These are phyloP conservation scores for Xiphophorus hellerii DNA, from an alignment of 2,113 vertebrate species.

Conservation along the genomic window DNA sequence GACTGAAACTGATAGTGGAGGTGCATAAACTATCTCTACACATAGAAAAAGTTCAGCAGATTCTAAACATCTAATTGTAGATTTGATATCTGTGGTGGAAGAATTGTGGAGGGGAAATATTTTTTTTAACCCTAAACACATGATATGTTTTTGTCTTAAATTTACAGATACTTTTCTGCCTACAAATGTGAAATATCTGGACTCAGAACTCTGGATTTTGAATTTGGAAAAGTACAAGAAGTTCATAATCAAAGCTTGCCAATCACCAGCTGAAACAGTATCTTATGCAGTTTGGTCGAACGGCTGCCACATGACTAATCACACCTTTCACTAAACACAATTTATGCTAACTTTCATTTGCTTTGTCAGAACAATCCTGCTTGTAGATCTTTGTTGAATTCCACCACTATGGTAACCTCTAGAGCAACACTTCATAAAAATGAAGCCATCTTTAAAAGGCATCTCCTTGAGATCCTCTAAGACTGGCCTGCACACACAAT, in stretches of 20 bases:
- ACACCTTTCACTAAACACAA: not conserved
- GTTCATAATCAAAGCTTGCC: too few species aligned
- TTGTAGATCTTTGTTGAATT: not conserved
- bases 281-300: too few species aligned
- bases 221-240: too few species aligned
- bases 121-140: not conserved
- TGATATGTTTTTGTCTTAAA: not conserved
- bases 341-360: not conserved
- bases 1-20: too few species aligned
- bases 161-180: not conserved
- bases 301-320: too few species aligned
- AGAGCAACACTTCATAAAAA: not conserved
- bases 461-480: constrained; percentile 2
- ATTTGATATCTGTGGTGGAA: too few species aligned
- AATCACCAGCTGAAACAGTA: too few species aligned
- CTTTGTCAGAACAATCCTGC: not conserved
- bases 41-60: too few species aligned
- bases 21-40: too few species aligned
- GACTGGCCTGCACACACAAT: constrained; percentile 44
- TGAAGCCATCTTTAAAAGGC: constrained; percentile 10
- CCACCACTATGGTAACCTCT: not conserved
- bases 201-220: not conserved
- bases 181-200: not conserved
- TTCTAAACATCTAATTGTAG: too few species aligned
- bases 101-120: too few species aligned